These are phyloP conservation scores for Sardinella longiceps DNA, from an alignment of 2,797 vertebrate species.

Conservation along the genomic window DNA sequence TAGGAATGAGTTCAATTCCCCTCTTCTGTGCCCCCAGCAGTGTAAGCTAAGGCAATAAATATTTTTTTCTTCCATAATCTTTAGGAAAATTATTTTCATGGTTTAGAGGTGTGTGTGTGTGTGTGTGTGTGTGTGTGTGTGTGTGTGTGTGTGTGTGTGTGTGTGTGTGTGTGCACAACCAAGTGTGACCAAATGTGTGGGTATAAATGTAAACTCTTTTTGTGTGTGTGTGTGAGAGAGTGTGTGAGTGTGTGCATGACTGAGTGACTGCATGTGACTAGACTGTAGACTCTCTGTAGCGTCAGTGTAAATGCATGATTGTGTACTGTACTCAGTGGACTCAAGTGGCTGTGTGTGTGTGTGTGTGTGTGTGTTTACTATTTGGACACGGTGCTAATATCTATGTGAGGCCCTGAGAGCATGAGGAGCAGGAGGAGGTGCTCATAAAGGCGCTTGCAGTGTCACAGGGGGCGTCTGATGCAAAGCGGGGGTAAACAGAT, in stretches of 20 bases:
- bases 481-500: not conserved
- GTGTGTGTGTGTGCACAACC: not conserved
- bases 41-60: not conserved
- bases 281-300: not conserved
- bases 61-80: not conserved
- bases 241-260: not conserved
- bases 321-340: too few species aligned
- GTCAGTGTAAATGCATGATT: not conserved
- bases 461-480: not conserved
- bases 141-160: not conserved
- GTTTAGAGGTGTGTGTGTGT: not conserved
- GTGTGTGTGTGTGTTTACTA: not conserved
- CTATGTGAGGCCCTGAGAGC: not conserved
- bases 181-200: not conserved
- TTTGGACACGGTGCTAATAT: not conserved
- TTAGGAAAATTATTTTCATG: constrained; percentile 14
- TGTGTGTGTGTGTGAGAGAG: not conserved
- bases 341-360: not conserved
- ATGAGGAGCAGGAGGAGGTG: not conserved
- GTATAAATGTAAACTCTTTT: not conserved
- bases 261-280: not conserved
- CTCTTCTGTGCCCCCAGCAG: not conserved
- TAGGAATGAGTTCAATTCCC: not conserved
- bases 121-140: not conserved
- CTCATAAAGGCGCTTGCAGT: not conserved